Evolutionary conservation across 2,888 invertebrate genomes (phyloP), one percentile per base, ranked within the genome.

Genomic region (Nasonovia ribisnigri): DNA sequence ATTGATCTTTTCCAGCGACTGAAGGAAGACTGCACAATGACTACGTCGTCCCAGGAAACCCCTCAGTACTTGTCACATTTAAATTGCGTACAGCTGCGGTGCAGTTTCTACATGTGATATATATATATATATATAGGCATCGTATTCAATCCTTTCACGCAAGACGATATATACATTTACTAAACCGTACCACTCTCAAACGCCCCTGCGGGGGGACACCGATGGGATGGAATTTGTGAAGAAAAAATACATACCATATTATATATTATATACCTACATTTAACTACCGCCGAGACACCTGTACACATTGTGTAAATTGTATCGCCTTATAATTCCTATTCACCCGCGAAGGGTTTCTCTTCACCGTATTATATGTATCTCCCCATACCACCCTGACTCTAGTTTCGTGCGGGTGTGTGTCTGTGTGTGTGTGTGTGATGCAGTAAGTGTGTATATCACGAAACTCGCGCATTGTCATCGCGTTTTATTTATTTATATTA

Each of bases 381-480:
- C 43, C 29, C 43, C 46, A 6, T 86, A 46, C 86, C 86, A 86
- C 86, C 86, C 86, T 86, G 86, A 86, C 86, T 46, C 46, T n/a
- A 86, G 43, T 13, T 26, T 4, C 26, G 57, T 26, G n/a, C n/a
- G n/a, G n/a, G n/a, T n/a, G n/a, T n/a, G n/a, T n/a, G n/a, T n/a
- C n/a, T n/a, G n/a, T n/a, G n/a, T n/a, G n/a, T n/a, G n/a, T n/a
- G 24, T 84, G 67, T 57, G 54, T 6, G 77, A 77, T 77, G 36
- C 77, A 77, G 77, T 77, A 77, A 77, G 77, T 77, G 77, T 77
- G 26, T 60, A 10, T 67, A 67, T 48, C 90, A 90, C 90, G 46
- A 48, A 77, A 24, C 48, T 36, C 90, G 16, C 36, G 90, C 42
- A 91, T 91, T 92, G 92, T 92, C 92, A 67, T 92, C 92, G 87